Percentiles rank a stretch among this genome's conserved stretches.
These are phyloP conservation scores for Zootermopsis nevadensis DNA, from an alignment of 2,888 invertebrate genomes.

Conservation along the genomic window DNA sequence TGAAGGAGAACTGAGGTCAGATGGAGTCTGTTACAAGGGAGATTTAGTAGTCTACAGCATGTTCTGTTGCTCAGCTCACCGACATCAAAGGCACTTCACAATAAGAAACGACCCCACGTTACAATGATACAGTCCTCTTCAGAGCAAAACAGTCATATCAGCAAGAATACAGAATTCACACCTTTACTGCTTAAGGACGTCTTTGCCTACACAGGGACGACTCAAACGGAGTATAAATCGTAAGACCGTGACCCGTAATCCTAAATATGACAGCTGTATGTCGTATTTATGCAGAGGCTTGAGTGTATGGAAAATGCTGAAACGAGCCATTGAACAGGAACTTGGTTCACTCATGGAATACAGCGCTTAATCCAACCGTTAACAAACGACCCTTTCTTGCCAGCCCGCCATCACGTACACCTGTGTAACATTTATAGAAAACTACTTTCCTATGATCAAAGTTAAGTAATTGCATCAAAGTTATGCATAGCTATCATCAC, in stretches of 20 bases:
- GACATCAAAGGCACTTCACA: slow-evolving; percentile 22
- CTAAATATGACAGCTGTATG: too few relatives aligned
- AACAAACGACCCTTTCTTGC: background rate
- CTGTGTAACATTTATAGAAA: background rate
- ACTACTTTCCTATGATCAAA: background rate
- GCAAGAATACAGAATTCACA: background rate
- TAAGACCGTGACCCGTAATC: too few relatives aligned
- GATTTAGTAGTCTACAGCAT: slow-evolving; percentile 2
- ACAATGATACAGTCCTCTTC: background rate
- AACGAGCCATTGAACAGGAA: too few relatives aligned
- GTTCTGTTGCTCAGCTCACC: slow-evolving; percentile 5
- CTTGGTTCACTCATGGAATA: background rate
- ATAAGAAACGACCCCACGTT: slow-evolving; percentile 3
- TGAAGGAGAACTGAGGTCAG: slow-evolving; percentile 34
- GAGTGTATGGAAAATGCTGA: too few relatives aligned
- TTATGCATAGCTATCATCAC: background rate
- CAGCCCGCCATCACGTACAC: background rate
- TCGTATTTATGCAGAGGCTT: too few relatives aligned
- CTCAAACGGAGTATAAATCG: too few relatives aligned
- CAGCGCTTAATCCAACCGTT: background rate
- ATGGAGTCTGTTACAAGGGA: background rate
- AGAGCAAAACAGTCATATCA: slow-evolving; percentile 4
- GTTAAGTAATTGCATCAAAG: background rate
- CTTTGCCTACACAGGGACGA: too few relatives aligned
- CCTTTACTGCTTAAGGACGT: too few relatives aligned